A percentile compares a stretch with the other conserved stretches of the same genome.
Conservation (phyloP, 2,888 invertebrate species). For the Galerucella calmariensis region DNA sequence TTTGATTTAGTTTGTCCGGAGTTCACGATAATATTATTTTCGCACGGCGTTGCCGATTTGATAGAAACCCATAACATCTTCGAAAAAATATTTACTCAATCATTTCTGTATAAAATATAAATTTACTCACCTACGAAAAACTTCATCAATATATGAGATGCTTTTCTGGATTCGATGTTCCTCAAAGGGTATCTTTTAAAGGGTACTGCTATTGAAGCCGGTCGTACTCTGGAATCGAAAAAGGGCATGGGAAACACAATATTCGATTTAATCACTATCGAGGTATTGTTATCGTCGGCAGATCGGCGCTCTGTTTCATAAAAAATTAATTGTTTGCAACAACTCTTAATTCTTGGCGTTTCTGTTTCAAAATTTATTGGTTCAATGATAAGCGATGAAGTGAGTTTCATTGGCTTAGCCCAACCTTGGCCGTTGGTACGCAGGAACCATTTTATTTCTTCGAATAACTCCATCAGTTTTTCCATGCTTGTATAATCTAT, state of each 20-base stretch:
- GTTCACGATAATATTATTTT: no score
- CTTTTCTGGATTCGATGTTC: slow-evolving; percentile 59
- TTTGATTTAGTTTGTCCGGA: no score
- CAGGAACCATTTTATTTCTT: slow-evolving; percentile 70
- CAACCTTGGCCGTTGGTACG: slow-evolving; percentile 72
- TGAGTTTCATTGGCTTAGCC: slow-evolving; percentile 59
- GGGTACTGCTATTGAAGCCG: slow-evolving; percentile 73
- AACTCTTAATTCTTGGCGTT: slow-evolving; percentile 37
- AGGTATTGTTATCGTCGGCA: slow-evolving; percentile 54
- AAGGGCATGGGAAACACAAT: slow-evolving; percentile 68
- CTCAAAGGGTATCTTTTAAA: slow-evolving; percentile 67
- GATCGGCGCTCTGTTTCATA: slow-evolving; percentile 41
- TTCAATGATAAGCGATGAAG: slow-evolving; percentile 37
- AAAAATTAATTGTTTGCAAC: slow-evolving; percentile 48
- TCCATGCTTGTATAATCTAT: slow-evolving; percentile 66
- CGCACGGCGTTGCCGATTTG: no score
- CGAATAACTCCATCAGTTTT: slow-evolving; percentile 69
- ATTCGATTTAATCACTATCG: slow-evolving; percentile 22
- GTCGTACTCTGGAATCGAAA: slow-evolving; percentile 67
- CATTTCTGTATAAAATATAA: neutral
- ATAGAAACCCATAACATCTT: no score
- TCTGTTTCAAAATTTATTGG: slow-evolving; percentile 44
- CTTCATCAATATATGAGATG: slow-evolving; percentile 65
- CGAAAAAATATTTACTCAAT: no score
- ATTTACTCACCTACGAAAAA: slow-evolving; percentile 64